Conservation (phyloP, 2,888 invertebrate species). For the Caenorhabditis sp. region DNA sequence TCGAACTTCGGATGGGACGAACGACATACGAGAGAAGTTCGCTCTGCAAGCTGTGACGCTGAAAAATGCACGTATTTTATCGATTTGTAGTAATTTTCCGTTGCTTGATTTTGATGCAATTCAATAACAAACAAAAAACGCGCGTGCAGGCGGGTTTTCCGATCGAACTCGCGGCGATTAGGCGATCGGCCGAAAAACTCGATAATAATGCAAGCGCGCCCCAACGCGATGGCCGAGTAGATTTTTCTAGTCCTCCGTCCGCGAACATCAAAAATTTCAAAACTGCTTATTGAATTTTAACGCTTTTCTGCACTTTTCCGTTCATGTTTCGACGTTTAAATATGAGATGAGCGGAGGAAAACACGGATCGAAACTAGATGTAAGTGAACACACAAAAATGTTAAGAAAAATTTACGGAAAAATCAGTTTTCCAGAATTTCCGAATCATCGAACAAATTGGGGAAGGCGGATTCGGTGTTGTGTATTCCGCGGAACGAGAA, state of each 20-base stretch:
- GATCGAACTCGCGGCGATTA: not conserved
- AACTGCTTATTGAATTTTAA: too few species aligned
- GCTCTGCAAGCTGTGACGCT: not conserved
- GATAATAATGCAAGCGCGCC: conserved; percentile 32
- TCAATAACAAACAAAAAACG: too few species aligned
- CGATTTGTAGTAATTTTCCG: too few species aligned
- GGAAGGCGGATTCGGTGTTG: conserved; percentile 62
- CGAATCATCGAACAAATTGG: conserved; percentile 52
- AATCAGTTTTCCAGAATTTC: conserved; percentile 26
- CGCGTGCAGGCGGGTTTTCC: too few species aligned
- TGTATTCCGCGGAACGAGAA: conserved; percentile 54
- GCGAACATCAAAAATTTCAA: conserved; percentile 4
- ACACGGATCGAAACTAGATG: conserved; percentile 21
- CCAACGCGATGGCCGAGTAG: conserved; percentile 12
- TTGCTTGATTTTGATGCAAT: too few species aligned
- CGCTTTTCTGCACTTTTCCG: not conserved
- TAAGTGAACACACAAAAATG: not conserved
- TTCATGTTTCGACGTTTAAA: not conserved
- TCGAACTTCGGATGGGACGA: conserved; percentile 62
- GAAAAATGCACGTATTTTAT: not conserved
- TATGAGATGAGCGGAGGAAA: conserved; percentile 33
- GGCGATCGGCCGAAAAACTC: conserved; percentile 10
- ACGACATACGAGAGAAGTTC: conserved; percentile 52
- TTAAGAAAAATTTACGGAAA: not conserved
- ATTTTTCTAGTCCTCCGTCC: conserved; percentile 19